These are phyloP conservation scores for Nemotelus nigrinus DNA, from an alignment of 2,888 invertebrate genomes.

Conservation along the genomic window DNA sequence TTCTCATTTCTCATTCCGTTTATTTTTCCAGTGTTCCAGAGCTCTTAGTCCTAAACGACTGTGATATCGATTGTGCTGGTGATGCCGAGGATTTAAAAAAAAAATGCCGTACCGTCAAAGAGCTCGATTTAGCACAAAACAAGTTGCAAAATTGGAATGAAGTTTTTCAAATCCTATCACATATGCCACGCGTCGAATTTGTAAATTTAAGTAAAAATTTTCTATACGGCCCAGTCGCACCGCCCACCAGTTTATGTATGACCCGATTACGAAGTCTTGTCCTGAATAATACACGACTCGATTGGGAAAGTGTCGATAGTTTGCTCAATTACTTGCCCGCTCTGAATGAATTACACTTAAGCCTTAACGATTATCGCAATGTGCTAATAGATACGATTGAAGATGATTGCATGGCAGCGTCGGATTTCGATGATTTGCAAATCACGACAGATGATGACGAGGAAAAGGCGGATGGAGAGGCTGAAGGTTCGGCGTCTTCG, in stretches of 20 bases:
- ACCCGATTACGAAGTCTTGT: slow-evolving; percentile 79
- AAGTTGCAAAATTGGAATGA: slow-evolving; percentile 89
- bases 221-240: slow-evolving; percentile 75
- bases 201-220: slow-evolving; percentile 92
- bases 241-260: slow-evolving; percentile 61
- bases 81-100: slow-evolving; percentile 81
- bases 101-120: slow-evolving; percentile 90
- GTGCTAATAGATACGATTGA: slow-evolving; percentile 72
- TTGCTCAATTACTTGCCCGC: slow-evolving; percentile 80
- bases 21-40: slow-evolving; percentile 74
- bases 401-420: slow-evolving; percentile 51
- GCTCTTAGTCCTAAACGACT: slow-evolving; percentile 87
- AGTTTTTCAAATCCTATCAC: slow-evolving; percentile 86
- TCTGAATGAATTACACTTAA: slow-evolving; percentile 91
- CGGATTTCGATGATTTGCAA: slow-evolving; percentile 50
- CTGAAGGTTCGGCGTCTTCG: slow-evolving; percentile 1
- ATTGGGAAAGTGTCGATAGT: slow-evolving; percentile 84
- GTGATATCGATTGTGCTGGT: slow-evolving; percentile 90
- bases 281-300: slow-evolving; percentile 86
- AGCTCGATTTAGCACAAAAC: slow-evolving; percentile 93
- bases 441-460: slow-evolving; percentile 52
- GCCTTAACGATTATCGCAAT: slow-evolving; percentile 86
- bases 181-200: slow-evolving; percentile 89
- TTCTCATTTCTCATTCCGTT: neutral
- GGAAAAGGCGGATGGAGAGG: slow-evolving; percentile 51